phyloP scores from a whole-genome alignment of 2,797 vertebrate species.

The Pseudochromis fuscus region DNA sequence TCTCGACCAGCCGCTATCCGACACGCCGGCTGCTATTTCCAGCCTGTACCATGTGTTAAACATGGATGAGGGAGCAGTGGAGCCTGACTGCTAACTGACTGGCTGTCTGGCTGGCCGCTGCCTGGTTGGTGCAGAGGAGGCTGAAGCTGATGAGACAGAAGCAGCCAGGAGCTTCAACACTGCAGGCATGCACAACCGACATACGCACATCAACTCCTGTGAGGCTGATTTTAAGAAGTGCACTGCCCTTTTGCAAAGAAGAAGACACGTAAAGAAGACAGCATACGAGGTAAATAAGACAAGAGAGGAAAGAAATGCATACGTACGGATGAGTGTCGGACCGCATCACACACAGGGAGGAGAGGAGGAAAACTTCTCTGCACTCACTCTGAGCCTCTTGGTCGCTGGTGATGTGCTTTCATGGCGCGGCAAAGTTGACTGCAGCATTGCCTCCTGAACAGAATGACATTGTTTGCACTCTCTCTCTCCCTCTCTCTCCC shows the following conservation, averaged over 20 bases:
- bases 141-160: slow-evolving; percentile 69
- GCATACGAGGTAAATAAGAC: slow-evolving; percentile 41
- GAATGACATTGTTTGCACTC: slow-evolving; percentile 92
- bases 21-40: slow-evolving; percentile 79
- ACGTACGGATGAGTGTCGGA: slow-evolving; percentile 62
- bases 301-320: slow-evolving; percentile 52
- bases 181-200: slow-evolving; percentile 66
- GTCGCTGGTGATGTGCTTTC: slow-evolving; percentile 80
- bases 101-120: slow-evolving; percentile 64
- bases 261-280: slow-evolving; percentile 14
- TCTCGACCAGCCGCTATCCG: slow-evolving; percentile 62
- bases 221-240: slow-evolving; percentile 56
- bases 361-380: slow-evolving; percentile 81
- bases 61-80: slow-evolving; percentile 79
- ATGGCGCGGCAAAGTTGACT: slow-evolving; percentile 88
- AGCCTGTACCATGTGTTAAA: slow-evolving; percentile 80
- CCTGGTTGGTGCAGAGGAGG: slow-evolving; percentile 75
- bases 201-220: slow-evolving; percentile 32
- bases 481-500: slow-evolving; percentile 70
- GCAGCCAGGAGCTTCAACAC: slow-evolving; percentile 61
- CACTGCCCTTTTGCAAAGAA: slow-evolving; percentile 24
- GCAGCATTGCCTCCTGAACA: slow-evolving; percentile 90
- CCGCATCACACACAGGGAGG: slow-evolving; percentile 42
- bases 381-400: slow-evolving; percentile 80
- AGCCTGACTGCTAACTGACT: slow-evolving; percentile 73